Evolutionary conservation across 1,140 invertebrate genomes (phyloP).

Genomic region (Zaprionus africanus): DNA sequence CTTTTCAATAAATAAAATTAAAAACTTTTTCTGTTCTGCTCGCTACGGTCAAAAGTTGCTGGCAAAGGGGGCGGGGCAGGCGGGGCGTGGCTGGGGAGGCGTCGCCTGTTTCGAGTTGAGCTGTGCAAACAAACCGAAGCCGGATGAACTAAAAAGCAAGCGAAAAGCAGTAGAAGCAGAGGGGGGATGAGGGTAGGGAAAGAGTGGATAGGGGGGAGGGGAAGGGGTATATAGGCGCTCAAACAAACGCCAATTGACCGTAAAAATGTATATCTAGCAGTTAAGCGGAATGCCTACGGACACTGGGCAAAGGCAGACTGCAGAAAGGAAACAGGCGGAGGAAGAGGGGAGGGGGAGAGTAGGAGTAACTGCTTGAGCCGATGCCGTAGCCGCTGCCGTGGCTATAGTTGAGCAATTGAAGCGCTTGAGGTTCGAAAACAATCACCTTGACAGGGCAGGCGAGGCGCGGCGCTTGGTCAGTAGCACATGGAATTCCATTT

Average conservation of each 20-base stretch:
- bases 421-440: slow-evolving; percentile 79
- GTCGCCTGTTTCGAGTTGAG: slow-evolving; percentile 73
- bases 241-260: slow-evolving; percentile 80
- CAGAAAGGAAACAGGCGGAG: neutral
- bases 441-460: slow-evolving; percentile 62
- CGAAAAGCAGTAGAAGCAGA: neutral
- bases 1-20: slow-evolving; percentile 83
- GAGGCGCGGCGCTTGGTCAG: slow-evolving; percentile 8
- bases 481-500: slow-evolving; percentile 66
- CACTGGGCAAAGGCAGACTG: slow-evolving; percentile 2
- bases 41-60: slow-evolving; percentile 72
- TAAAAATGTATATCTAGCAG: slow-evolving; percentile 73
- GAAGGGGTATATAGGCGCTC: slow-evolving; percentile 8
- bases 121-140: slow-evolving; percentile 67
- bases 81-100: slow-evolving; percentile 29
- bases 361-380: neutral
- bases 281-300: slow-evolving; percentile 60
- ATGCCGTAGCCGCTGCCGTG: slow-evolving; percentile 1
- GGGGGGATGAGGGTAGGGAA: neutral
- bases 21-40: slow-evolving; percentile 58
- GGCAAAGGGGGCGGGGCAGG: slow-evolving; percentile 52
- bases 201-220: neutral
- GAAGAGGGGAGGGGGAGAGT: neutral
- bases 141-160: slow-evolving; percentile 13
- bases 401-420: slow-evolving; percentile 50